Conservation (phyloP, 2,797 vertebrate genomes). For the Erithacus rubecula region DNA sequence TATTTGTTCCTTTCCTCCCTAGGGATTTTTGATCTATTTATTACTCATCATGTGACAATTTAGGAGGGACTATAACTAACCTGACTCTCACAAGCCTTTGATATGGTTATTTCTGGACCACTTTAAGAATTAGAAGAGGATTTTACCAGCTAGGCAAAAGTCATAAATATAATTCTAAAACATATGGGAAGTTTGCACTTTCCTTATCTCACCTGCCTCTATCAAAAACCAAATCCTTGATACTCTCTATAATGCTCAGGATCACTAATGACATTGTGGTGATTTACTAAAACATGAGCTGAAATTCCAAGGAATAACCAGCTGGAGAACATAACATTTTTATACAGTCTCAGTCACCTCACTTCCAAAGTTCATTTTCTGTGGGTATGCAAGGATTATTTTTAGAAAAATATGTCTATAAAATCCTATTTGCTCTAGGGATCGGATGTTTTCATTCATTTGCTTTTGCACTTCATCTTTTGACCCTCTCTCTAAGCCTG, state of each 20-base stretch:
- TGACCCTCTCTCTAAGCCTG: neutral
- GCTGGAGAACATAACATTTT: neutral
- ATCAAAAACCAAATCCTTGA: neutral
- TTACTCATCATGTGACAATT: conserved; percentile 26
- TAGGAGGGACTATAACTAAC: conserved; percentile 36
- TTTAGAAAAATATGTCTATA: neutral
- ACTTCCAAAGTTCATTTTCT: neutral
- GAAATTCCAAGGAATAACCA: neutral
- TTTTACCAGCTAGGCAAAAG: neutral
- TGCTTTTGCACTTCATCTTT: neutral
- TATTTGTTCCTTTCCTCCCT: neutral
- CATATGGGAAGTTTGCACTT: neutral
- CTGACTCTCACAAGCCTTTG: conserved; percentile 54
- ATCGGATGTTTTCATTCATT: neutral
- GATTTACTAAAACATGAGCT: neutral
- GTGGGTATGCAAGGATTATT: neutral
- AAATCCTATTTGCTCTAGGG: neutral
- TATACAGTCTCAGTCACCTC: neutral
- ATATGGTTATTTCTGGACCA: conserved; percentile 34
- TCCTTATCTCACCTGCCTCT: neutral
- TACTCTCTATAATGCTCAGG: neutral
- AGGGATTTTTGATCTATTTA: conserved; percentile 35
- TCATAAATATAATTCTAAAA: neutral
- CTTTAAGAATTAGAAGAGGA: neutral
- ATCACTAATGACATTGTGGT: neutral